Conservation (phyloP, 2,888 invertebrate species). For the Mesochorus sp. region DNA sequence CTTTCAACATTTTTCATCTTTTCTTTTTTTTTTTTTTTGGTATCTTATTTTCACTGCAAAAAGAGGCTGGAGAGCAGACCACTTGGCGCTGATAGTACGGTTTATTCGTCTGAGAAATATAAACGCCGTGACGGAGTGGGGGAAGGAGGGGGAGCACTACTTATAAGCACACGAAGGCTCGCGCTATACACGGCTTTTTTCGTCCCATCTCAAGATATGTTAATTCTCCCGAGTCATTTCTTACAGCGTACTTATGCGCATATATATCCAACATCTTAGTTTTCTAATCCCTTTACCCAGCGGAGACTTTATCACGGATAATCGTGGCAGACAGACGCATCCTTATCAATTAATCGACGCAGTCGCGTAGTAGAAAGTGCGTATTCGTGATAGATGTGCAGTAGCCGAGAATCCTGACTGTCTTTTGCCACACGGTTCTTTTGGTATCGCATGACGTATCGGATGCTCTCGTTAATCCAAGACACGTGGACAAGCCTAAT, state of each 20-base stretch:
- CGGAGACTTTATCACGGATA: slow-evolving; percentile 14
- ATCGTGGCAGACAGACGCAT: slow-evolving; percentile 48
- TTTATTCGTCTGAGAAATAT: slow-evolving; percentile 40
- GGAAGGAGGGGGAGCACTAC: too few relatives aligned
- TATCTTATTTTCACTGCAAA: slow-evolving; percentile 60
- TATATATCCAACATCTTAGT: slow-evolving; percentile 15
- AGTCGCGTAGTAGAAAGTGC: slow-evolving; percentile 5
- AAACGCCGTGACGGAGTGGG: slow-evolving; percentile 42
- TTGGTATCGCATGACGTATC: slow-evolving; percentile 69
- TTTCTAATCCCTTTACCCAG: slow-evolving; percentile 31
- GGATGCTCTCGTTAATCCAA: slow-evolving; percentile 63
- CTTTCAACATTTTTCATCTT: slow-evolving; percentile 34
- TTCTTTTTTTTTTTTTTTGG: slow-evolving; percentile 33
- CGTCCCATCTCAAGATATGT: slow-evolving; percentile 51
- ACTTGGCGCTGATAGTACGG: slow-evolving; percentile 52
- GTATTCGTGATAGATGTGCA: slow-evolving; percentile 35
- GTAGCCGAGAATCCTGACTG: slow-evolving; percentile 38
- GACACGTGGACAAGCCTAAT: slow-evolving; percentile 7
- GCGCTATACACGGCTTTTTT: too few relatives aligned
- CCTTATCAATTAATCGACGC: slow-evolving; percentile 60
- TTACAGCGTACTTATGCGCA: neutral
- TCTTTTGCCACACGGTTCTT: slow-evolving; percentile 54
- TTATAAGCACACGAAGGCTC: slow-evolving; percentile 7
- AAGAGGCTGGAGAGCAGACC: slow-evolving; percentile 57
- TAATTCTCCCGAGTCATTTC: slow-evolving; percentile 46